These are phyloP conservation scores for Callorhinus ursinus DNA, from an alignment of 2,113 vertebrate genomes.

Conservation along the genomic window DNA sequence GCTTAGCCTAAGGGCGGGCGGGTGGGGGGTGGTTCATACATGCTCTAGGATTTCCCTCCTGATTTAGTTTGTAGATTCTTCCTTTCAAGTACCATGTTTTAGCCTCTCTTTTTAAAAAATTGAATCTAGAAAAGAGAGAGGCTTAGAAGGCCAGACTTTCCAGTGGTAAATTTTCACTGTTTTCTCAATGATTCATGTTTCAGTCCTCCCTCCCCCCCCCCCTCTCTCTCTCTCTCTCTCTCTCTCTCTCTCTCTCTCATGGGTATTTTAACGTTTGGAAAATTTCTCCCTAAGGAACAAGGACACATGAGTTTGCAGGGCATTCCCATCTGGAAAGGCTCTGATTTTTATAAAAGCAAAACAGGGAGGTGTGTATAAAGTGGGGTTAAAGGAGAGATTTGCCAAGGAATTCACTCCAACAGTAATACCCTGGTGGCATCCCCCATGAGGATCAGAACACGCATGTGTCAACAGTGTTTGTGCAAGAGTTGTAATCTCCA, in stretches of 20 bases:
- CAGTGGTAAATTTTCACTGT: background rate
- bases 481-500: background rate
- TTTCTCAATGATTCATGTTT: background rate
- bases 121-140: background rate
- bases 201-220: background rate
- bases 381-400: background rate
- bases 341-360: background rate
- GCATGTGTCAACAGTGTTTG: fast-evolving
- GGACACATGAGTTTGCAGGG: background rate
- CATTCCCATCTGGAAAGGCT: background rate
- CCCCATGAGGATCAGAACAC: background rate
- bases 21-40: fast-evolving
- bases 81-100: background rate
- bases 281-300: background rate
- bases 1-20: background rate
- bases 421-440: background rate
- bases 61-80: background rate
- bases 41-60: background rate
- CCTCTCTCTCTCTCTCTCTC: background rate
- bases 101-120: background rate
- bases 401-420: background rate
- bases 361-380: background rate
- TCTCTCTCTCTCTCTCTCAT: background rate
- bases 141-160: background rate
- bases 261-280: background rate